A percentile compares a stretch with the other conserved stretches of the same genome.
Conservation (phyloP, 2,113 vertebrate genomes). For the Phylloscopus trochilus region DNA sequence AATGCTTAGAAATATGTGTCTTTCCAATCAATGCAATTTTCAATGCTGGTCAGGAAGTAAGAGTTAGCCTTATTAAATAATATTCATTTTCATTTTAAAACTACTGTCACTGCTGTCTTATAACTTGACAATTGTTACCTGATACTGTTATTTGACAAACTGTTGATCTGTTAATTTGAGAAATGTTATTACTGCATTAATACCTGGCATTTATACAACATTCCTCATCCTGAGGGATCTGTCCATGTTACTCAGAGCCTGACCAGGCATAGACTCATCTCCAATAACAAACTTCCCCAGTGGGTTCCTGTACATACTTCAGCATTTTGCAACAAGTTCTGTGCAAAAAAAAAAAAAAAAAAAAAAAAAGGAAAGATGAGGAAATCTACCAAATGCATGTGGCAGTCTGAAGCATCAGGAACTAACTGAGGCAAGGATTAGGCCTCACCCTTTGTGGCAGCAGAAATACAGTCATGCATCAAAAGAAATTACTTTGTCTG, state of each 20-base stretch:
- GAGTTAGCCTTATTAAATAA: neutral
- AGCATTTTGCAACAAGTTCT: neutral
- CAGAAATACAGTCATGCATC: neutral
- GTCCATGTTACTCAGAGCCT: neutral
- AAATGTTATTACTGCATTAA: neutral
- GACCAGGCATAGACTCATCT: neutral
- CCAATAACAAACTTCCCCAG: neutral
- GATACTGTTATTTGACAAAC: neutral
- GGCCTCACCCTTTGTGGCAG: neutral
- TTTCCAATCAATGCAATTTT: constrained; percentile 23
- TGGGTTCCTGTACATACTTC: neutral
- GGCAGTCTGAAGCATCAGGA: neutral
- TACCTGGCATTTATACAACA: neutral
- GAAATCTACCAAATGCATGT: neutral
- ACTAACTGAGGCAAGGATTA: neutral
- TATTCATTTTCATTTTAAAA: constrained; percentile 19
- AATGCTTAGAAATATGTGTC: neutral
- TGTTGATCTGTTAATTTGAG: neutral
- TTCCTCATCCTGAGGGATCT: neutral
- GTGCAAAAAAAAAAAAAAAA: neutral
- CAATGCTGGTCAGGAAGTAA: constrained; percentile 3
- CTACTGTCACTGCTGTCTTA: neutral
- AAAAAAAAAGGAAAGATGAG: neutral
- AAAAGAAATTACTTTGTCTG: neutral
- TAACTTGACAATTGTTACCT: neutral